Conservation (phyloP, 2,888 invertebrate genomes). For the Dromius quadrimaculatus region DNA sequence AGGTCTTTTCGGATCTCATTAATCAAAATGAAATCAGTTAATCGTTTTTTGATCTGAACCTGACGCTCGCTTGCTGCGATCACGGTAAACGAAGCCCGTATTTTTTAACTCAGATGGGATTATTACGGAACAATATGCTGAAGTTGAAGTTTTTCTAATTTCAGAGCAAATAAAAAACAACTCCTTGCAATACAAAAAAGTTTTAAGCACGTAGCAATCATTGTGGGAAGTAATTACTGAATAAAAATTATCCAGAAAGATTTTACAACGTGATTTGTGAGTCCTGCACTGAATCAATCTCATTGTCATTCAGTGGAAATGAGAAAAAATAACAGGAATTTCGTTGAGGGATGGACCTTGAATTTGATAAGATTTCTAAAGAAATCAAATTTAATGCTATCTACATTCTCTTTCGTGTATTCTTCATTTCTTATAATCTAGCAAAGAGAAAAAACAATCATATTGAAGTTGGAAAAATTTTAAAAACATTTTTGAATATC, state of each 20-base stretch:
- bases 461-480: too few relatives aligned
- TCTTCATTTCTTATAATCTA: too few relatives aligned
- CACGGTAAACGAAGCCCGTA: background rate
- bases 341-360: background rate
- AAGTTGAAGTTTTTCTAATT: constrained; percentile 18
- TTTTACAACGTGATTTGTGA: constrained; percentile 26
- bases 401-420: too few relatives aligned
- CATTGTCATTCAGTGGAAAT: constrained; percentile 47
- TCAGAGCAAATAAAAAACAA: constrained; percentile 16
- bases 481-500: too few relatives aligned
- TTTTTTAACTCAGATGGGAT: background rate
- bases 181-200: constrained; percentile 11
- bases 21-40: constrained; percentile 48
- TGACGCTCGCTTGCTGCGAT: constrained; percentile 30
- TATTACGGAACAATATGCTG: background rate
- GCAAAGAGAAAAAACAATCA: too few relatives aligned
- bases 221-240: constrained; percentile 45
- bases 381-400: background rate
- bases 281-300: constrained; percentile 32
- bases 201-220: constrained; percentile 36
- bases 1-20: constrained; percentile 40
- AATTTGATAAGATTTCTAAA: constrained; percentile 8
- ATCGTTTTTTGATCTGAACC: constrained; percentile 47
- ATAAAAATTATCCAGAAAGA: constrained; percentile 38
- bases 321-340: constrained; percentile 44